A percentile compares a stretch with the other conserved stretches of the same genome.
phyloP scores from a whole-genome alignment of 2,888 invertebrate species.

The Dichetophora obliterata region DNA sequence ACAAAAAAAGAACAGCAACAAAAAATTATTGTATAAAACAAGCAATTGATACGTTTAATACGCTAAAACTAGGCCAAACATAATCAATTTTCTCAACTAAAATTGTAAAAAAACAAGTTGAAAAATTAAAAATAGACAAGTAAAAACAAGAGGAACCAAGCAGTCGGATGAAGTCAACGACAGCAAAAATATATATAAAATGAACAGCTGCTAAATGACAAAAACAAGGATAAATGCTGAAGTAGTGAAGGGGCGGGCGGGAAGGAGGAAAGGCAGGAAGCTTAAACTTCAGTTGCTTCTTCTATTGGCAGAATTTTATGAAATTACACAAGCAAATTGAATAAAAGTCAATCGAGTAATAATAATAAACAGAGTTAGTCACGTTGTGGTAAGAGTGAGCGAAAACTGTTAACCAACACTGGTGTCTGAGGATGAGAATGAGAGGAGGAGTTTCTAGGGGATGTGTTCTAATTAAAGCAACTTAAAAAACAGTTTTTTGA shows the following conservation, averaged over 20 bases:
- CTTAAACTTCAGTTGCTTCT: not conserved
- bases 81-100: not conserved
- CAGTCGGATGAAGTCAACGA: not conserved
- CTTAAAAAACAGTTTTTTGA: too few relatives aligned
- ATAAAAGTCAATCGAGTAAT: not conserved
- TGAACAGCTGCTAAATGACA: not conserved
- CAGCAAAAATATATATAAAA: not conserved
- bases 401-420: too few relatives aligned
- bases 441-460: too few relatives aligned
- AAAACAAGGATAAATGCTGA: not conserved
- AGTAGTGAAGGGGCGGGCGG: not conserved
- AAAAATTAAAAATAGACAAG: not conserved
- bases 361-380: too few relatives aligned
- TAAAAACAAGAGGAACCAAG: not conserved
- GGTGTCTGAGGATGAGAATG: too few relatives aligned
- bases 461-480: too few relatives aligned
- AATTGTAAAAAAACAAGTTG: too few relatives aligned
- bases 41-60: not conserved
- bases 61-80: slow-evolving; percentile 13
- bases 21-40: not conserved
- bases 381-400: too few relatives aligned
- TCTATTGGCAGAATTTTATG: not conserved
- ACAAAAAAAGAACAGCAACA: not conserved
- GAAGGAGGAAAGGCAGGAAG: not conserved
- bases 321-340: not conserved